phyloP scores from a whole-genome alignment of 2,888 invertebrate species.

The Rhamnusium bicolor region DNA sequence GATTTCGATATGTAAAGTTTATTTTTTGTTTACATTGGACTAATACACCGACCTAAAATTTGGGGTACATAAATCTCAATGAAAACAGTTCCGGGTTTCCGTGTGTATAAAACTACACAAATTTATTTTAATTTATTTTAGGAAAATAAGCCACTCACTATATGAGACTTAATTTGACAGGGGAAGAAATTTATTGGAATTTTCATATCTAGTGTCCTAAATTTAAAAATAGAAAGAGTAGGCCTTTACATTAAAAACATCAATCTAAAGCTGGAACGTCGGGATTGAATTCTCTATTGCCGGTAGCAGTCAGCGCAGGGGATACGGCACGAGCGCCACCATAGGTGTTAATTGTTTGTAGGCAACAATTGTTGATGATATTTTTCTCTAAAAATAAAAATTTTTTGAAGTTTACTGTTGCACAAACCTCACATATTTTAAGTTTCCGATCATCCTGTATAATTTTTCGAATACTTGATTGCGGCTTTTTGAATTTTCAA shows the following conservation, averaged over 20 bases:
- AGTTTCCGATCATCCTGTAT: no score
- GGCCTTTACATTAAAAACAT: not conserved
- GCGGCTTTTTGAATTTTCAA: no score
- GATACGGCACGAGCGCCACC: no score
- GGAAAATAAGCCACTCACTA: not conserved
- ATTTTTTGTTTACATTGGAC: not conserved
- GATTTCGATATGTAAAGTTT: not conserved
- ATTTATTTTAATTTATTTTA: not conserved
- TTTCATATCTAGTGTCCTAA: not conserved
- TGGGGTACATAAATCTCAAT: not conserved
- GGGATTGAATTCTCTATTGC: no score
- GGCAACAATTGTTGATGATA: no score
- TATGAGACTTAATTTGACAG: slow-evolving; percentile 6
- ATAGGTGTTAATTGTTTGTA: no score
- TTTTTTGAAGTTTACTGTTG: no score
- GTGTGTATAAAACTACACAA: not conserved
- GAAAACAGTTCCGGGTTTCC: not conserved
- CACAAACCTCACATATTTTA: no score
- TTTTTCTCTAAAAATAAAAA: no score
- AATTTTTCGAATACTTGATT: no score
- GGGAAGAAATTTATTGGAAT: slow-evolving; percentile 6
- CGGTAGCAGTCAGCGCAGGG: no score
- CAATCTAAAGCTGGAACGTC: no score
- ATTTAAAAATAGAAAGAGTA: slow-evolving; percentile 11
- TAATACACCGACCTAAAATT: not conserved